Percentiles rank a stretch among this genome's conserved stretches.
Evolutionary conservation across 2,797 vertebrate species (phyloP).

Genomic region (Chaenodraco wilsoni): DNA sequence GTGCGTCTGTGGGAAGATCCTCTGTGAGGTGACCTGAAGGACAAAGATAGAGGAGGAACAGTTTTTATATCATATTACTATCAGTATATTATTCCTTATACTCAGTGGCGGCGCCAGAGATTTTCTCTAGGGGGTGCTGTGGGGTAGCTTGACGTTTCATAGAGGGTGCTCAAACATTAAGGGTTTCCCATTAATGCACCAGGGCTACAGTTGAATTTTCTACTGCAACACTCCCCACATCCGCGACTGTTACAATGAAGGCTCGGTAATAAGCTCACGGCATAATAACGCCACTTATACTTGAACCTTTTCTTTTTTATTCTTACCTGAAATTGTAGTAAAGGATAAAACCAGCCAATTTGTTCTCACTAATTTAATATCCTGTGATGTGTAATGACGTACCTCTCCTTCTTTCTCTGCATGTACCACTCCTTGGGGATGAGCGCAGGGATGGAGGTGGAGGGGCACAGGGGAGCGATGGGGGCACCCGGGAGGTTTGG

Average conservation of each 20-base stretch:
- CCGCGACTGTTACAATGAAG: too few relatives aligned
- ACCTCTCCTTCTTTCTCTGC: constrained; percentile 93
- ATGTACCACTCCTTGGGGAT: constrained; percentile 93
- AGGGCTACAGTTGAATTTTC: too few relatives aligned
- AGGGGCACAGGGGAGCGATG: constrained; percentile 78
- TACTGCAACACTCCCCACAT: too few relatives aligned
- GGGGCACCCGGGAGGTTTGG: constrained; percentile 77
- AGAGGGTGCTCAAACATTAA: too few relatives aligned
- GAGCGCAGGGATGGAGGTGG: constrained; percentile 63
- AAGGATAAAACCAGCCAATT: not conserved
- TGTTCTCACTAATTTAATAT: not conserved
- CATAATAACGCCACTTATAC: not conserved
- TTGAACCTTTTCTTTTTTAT: too few relatives aligned
- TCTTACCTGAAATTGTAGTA: too few relatives aligned
- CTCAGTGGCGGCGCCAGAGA: too few relatives aligned
- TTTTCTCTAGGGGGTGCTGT: too few relatives aligned
- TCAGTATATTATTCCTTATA: not conserved
- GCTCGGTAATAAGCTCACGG: too few relatives aligned
- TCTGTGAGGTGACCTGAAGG: constrained; percentile 90
- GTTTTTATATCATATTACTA: too few relatives aligned
- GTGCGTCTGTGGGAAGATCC: constrained; percentile 89
- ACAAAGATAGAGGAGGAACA: constrained; percentile 48
- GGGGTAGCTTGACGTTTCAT: too few relatives aligned
- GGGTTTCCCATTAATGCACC: too few relatives aligned
- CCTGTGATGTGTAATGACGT: constrained; percentile 38